Conservation (phyloP, 2,797 vertebrate genomes). For the Clarias platycephalus region DNA sequence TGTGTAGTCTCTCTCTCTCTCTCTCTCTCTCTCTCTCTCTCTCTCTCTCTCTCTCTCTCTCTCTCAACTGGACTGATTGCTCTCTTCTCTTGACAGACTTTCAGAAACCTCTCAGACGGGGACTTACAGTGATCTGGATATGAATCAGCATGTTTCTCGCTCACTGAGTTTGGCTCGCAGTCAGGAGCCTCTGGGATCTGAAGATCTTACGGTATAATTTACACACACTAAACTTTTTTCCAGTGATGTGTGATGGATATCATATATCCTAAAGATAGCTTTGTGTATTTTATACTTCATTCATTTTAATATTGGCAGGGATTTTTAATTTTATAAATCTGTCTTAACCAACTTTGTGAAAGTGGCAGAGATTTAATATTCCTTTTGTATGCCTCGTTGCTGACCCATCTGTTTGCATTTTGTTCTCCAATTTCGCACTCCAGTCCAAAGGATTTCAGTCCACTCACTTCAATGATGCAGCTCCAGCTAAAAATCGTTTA, state of each 20-base stretch:
- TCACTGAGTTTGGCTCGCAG: constrained; percentile 86
- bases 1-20: neutral
- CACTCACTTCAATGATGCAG: neutral
- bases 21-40: neutral
- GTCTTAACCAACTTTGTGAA: neutral
- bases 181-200: constrained; percentile 86
- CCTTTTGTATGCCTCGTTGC: neutral
- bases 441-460: neutral
- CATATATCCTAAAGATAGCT: neutral
- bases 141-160: constrained; percentile 66
- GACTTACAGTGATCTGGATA: constrained; percentile 80
- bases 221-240: neutral
- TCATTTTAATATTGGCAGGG: neutral
- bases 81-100: constrained; percentile 71
- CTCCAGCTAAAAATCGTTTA: neutral
- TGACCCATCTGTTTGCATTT: neutral
- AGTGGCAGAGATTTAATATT: neutral
- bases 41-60: neutral
- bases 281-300: neutral
- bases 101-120: constrained; percentile 89
- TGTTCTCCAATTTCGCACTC: neutral
- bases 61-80: neutral
- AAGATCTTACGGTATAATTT: constrained; percentile 78
- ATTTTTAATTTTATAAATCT: neutral
- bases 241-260: neutral